Evolutionary conservation across 2,113 vertebrate species (phyloP).

Genomic region (Pluvianellus socialis): DNA sequence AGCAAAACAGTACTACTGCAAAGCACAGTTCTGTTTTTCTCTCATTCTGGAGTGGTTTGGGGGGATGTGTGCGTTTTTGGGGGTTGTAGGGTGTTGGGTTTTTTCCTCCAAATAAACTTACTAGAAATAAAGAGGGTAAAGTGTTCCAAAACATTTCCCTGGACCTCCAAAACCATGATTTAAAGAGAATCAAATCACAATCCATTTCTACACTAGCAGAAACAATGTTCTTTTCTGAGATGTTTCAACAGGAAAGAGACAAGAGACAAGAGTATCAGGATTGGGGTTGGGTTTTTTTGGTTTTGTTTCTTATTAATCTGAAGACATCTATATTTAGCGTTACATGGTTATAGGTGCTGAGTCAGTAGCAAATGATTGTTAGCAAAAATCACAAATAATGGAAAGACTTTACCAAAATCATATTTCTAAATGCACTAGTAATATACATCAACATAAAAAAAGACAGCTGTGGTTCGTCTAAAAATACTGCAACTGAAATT

Average conservation of each 20-base stretch:
- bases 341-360: neutral
- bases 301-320: neutral
- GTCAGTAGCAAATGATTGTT: neutral
- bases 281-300: neutral
- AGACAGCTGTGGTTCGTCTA: neutral
- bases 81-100: neutral
- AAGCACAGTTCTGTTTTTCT: neutral
- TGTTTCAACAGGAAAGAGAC: neutral
- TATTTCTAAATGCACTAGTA: neutral
- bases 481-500: conserved; percentile 36
- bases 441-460: neutral
- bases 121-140: neutral
- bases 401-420: neutral
- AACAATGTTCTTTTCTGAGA: neutral
- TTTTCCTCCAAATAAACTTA: neutral
- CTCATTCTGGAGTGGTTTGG: neutral
- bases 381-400: neutral
- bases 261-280: neutral
- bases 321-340: conserved; percentile 9
- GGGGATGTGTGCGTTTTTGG: neutral
- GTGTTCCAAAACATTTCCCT: neutral
- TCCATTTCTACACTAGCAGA: neutral
- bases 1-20: neutral
- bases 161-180: neutral
- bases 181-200: neutral